Evolutionary conservation across 2,888 invertebrate species (phyloP).

Genomic region (Andrena chrysosceles): DNA sequence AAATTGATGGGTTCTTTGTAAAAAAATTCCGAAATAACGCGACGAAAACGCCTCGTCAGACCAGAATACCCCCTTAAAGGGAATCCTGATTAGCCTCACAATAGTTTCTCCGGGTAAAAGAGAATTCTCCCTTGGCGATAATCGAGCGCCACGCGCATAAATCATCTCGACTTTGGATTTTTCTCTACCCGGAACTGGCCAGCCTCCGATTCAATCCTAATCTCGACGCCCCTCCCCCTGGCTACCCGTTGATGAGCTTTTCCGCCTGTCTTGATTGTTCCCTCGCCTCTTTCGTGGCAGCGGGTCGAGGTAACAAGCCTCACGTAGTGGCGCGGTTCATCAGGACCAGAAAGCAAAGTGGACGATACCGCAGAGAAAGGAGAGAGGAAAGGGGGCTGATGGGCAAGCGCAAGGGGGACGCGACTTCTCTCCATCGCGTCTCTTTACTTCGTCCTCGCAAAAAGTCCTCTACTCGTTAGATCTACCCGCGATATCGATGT

Average conservation of each 20-base stretch:
- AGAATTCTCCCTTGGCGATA: conserved; percentile 10
- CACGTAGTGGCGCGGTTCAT: conserved; percentile 72
- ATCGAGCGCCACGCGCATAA: conserved; percentile 40
- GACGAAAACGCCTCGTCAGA: too few species aligned
- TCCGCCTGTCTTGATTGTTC: conserved; percentile 66
- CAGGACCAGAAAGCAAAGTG: conserved; percentile 59
- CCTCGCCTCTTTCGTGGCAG: conserved; percentile 42
- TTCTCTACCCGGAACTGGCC: conserved; percentile 19
- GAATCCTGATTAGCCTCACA: not conserved
- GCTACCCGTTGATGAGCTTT: conserved; percentile 65
- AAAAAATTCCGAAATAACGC: too few species aligned
- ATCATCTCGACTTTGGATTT: conserved; percentile 28
- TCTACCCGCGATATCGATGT: conserved; percentile 82
- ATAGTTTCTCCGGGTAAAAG: not conserved
- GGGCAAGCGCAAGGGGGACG: conserved; percentile 17
- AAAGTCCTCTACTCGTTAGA: conserved; percentile 83
- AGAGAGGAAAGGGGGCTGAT: conserved; percentile 15
- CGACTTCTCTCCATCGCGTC: conserved; percentile 38
- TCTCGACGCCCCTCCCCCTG: conserved; percentile 27
- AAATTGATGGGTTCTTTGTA: too few species aligned
- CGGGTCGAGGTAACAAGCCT: conserved; percentile 63
- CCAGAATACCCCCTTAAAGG: too few species aligned
- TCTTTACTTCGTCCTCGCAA: conserved; percentile 64
- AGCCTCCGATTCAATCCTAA: conserved; percentile 49
- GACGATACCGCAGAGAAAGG: conserved; percentile 66